Base-by-base conservation (phyloP, 1,140 invertebrate species). In the Rhizoglyphus robini region DNA sequence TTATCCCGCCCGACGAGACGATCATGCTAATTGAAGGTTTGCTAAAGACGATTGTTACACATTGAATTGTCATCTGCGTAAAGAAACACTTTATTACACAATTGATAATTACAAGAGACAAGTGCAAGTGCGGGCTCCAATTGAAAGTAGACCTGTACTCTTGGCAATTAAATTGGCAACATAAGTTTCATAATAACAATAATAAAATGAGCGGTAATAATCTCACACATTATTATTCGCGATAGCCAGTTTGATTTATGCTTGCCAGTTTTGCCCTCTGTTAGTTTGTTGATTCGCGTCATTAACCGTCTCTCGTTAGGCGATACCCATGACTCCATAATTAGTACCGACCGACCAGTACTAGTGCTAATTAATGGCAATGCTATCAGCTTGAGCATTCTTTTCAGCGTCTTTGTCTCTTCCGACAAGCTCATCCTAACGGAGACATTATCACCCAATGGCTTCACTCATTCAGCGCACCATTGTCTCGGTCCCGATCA, bases 101-200 rank as follows among this genome's bases (percentile, higher is more conserved):
- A 11, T 54, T 23, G 23, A 5, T 54, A 54, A 54, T 54, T 54
- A 54, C 20, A 54, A 20, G 51, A 11, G 51, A 54, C 41, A 23
- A 15, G 41, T 23, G 41, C n/a, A n/a, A n/a, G n/a, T 18, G 36
- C 36, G 8, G n/a, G 51, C 15, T 25, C 51, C 31, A 23, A 54
- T 54, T 54, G 8, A 54, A 54, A 54, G 51, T 25, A 32, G 51
- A 25, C 51, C 20, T 54, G 51, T 27, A 20, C 15, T 54, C 8
- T 8, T 54, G 23, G 51, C 51, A 54, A 54, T 54, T 54, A 54
- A 54, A 54, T 54, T 54, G 8, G 51, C 51, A 5, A 54, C 51
- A 27, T 41, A 41, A 41, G 8, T 41, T 41, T 41, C 36, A 41
- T 41, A 41, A 41, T n/a, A n/a, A n/a, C 18, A 41, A 41, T 41